Conservation (phyloP, 37 sponge, comb jelly and placozoan genomes). For the Spongia lamella region DNA sequence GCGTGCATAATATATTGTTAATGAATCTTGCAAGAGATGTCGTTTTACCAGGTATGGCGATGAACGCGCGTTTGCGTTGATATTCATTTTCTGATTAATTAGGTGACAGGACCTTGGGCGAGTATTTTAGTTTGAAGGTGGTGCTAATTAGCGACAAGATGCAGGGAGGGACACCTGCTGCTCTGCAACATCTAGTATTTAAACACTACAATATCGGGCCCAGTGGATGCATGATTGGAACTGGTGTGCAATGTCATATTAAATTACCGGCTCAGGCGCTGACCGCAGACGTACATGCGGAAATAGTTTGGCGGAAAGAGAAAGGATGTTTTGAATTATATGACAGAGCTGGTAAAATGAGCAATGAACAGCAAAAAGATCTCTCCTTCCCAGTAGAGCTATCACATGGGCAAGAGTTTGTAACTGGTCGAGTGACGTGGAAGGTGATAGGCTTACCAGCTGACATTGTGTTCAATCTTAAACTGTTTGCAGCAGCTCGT, state of each 20-base stretch:
- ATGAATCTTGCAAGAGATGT: too few relatives aligned
- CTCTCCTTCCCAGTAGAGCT: neutral
- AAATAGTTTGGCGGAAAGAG: slow-evolving; percentile 23
- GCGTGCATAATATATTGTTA: too few relatives aligned
- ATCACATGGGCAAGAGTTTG: slow-evolving; percentile 25
- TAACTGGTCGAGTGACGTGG: slow-evolving; percentile 55
- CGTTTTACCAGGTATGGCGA: too few relatives aligned
- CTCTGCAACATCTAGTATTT: slow-evolving; percentile 40
- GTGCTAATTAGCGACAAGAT: neutral
- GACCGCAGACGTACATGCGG: slow-evolving; percentile 21
- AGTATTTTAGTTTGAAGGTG: slow-evolving; percentile 43
- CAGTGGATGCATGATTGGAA: slow-evolving; percentile 57
- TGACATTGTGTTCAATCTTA: slow-evolving; percentile 13
- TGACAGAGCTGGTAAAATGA: neutral
- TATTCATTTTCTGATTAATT: too few relatives aligned
- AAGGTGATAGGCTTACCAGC: slow-evolving; percentile 49
- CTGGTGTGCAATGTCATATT: slow-evolving; percentile 37
- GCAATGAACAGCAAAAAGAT: too few relatives aligned
- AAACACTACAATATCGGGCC: slow-evolving; percentile 65
- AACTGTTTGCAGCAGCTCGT: slow-evolving; percentile 50
- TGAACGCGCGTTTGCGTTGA: too few relatives aligned
- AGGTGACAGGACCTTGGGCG: slow-evolving; percentile 12
- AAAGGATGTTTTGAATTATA: neutral
- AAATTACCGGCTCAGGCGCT: slow-evolving; percentile 46
- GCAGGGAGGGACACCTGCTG: slow-evolving; percentile 28